Evolutionary conservation across 2,113 vertebrate genomes (phyloP).

Genomic region (Bos javanicus): DNA sequence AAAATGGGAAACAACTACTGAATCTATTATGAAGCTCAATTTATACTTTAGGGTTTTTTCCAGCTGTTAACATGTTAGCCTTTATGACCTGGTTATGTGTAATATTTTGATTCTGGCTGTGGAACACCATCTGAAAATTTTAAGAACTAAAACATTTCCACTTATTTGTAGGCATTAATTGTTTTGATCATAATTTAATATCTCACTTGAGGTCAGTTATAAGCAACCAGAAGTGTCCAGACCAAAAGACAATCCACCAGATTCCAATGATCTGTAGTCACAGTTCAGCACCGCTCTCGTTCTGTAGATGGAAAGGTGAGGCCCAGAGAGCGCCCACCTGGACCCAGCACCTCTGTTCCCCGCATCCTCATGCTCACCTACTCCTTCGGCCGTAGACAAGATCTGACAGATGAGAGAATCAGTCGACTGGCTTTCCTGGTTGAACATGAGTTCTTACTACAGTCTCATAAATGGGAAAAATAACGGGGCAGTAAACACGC

Average conservation of each 20-base stretch:
- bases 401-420: neutral
- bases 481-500: neutral
- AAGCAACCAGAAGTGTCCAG: neutral
- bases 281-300: neutral
- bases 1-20: neutral
- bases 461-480: neutral
- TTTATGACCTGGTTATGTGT: neutral
- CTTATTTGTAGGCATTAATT: neutral
- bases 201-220: neutral
- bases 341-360: neutral
- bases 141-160: neutral
- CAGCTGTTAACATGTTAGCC: neutral
- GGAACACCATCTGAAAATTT: neutral
- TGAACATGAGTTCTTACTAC: neutral
- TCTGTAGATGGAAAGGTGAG: neutral
- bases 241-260: neutral
- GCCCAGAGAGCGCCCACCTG: neutral
- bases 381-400: neutral
- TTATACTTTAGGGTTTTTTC: neutral
- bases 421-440: neutral
- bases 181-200: conserved; percentile 25
- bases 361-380: neutral
- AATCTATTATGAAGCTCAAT: neutral
- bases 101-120: conserved; percentile 6
- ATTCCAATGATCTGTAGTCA: neutral